Evolutionary conservation across 2,797 vertebrate species (phyloP).

Genomic region (Trachops cirrhosus): DNA sequence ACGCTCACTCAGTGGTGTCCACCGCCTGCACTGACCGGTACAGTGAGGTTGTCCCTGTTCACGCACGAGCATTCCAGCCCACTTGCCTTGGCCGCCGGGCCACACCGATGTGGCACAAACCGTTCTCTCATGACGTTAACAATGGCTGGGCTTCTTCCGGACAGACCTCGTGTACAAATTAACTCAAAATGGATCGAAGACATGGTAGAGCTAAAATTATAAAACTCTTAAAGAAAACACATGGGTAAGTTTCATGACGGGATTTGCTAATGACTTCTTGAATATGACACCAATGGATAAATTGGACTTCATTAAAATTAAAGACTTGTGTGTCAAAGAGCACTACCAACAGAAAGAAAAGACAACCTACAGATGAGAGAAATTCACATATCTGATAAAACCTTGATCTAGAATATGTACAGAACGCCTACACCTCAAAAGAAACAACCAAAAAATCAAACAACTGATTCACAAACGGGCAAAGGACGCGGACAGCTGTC

Average conservation of each 20-base stretch:
- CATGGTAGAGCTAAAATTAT: too few relatives aligned
- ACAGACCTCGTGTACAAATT: neutral
- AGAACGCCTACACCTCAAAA: neutral
- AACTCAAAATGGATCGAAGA: neutral
- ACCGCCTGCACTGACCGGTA: neutral
- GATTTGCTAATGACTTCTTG: neutral
- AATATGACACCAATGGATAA: neutral
- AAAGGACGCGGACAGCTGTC: neutral
- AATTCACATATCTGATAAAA: neutral
- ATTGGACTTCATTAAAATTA: neutral
- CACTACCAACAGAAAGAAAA: neutral
- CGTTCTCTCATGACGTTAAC: neutral
- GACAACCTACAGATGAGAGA: neutral
- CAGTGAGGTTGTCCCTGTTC: too few relatives aligned
- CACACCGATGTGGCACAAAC: too few relatives aligned
- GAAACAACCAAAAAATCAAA: neutral
- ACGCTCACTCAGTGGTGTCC: rapidly evolving
- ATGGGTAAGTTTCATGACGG: neutral
- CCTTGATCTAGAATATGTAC: neutral
- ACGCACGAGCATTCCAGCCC: neutral
- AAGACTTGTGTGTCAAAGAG: neutral
- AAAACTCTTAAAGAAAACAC: neutral
- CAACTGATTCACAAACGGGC: neutral
- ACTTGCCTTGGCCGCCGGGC: too few relatives aligned
- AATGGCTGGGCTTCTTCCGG: neutral